These are phyloP conservation scores for Antheraea yamamai DNA, from an alignment of 2,888 invertebrate genomes.

Conservation along the genomic window DNA sequence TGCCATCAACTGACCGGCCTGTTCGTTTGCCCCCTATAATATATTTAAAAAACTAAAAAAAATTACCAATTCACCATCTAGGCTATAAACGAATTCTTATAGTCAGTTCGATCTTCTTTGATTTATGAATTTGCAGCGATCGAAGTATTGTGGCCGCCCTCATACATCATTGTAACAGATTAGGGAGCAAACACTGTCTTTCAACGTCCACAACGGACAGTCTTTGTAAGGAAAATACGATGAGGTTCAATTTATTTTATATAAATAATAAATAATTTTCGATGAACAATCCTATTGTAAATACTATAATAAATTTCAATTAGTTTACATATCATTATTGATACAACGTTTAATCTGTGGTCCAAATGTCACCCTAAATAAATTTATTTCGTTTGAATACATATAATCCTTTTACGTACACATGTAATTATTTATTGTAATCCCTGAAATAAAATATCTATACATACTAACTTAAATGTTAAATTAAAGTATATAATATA, in stretches of 20 bases:
- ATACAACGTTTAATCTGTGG: background rate
- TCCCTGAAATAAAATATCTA: no score
- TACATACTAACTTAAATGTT: no score
- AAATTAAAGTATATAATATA: no score
- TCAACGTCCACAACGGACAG: conserved; percentile 36
- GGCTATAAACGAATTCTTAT: background rate
- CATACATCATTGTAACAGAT: conserved; percentile 64
- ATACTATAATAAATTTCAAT: background rate
- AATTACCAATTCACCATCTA: background rate
- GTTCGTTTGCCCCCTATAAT: no score
- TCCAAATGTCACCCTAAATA: background rate
- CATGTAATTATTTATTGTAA: no score
- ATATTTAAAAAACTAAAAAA: no score
- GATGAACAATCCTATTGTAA: background rate
- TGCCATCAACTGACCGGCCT: no score
- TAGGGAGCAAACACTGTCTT: conserved; percentile 39
- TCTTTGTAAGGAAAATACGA: conserved; percentile 28
- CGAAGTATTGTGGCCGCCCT: conserved; percentile 48
- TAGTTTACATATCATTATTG: background rate
- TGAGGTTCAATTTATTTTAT: background rate
- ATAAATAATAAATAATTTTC: background rate
- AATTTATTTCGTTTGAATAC: background rate
- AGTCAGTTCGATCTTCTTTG: conserved; percentile 39
- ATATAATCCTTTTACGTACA: background rate
- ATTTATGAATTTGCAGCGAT: conserved; percentile 54